Conservation (phyloP, 2,113 vertebrate species). For the Cololabis saira region DNA sequence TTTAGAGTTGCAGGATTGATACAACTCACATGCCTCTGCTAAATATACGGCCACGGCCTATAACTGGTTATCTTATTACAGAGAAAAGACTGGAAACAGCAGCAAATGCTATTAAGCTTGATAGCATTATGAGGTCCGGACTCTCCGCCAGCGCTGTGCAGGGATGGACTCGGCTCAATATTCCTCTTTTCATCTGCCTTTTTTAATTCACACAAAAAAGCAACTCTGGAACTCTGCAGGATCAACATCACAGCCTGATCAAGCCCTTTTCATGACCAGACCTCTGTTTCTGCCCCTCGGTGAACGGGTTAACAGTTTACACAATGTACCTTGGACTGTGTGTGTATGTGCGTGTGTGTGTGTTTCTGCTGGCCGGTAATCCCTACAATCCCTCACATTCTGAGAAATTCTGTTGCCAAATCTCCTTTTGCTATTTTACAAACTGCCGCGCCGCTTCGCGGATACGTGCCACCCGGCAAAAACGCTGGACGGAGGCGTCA, state of each 20-base stretch:
- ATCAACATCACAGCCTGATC: too few relatives aligned
- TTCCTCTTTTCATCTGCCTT: not conserved
- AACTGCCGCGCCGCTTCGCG: constrained; percentile 2
- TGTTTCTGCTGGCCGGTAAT: constrained; percentile 66
- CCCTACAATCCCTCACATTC: constrained; percentile 68
- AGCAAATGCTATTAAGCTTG: not conserved
- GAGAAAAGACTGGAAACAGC: not conserved
- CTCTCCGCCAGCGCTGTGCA: not conserved
- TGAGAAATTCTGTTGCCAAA: constrained; percentile 54
- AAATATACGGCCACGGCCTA: not conserved
- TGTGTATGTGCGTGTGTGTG: too few relatives aligned
- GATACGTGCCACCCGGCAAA: constrained; percentile 4
- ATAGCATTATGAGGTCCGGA: not conserved
- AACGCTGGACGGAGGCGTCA: constrained; percentile 7
- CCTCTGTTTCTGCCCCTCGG: not conserved
- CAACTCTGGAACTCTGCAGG: too few relatives aligned
- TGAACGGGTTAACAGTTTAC: constrained; percentile 51
- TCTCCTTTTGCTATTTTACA: constrained; percentile 44
- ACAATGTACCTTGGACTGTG: constrained; percentile 60
- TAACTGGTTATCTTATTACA: not conserved
- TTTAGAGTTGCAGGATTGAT: not conserved
- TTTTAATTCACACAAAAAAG: not conserved
- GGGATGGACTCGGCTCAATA: not conserved
- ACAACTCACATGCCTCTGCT: not conserved
- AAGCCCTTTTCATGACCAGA: too few relatives aligned